These are phyloP conservation scores for Tetropium fuscum DNA, from an alignment of 2,888 invertebrate species.

Conservation along the genomic window DNA sequence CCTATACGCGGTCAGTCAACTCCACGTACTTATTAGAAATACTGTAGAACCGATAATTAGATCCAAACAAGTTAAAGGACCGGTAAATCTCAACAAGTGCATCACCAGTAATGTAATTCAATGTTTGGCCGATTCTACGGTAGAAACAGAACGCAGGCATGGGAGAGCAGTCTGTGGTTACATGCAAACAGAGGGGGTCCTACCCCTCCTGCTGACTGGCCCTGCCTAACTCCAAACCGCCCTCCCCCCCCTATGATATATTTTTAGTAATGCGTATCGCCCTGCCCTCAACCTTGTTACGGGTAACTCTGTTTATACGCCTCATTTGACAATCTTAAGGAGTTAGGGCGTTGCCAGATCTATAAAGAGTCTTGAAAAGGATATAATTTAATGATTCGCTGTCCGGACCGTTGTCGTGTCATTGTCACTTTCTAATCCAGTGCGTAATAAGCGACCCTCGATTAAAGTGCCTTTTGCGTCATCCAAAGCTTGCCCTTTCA, in stretches of 20 bases:
- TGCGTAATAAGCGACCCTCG: too few relatives aligned
- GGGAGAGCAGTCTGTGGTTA: conserved; percentile 50
- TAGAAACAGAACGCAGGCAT: conserved; percentile 31
- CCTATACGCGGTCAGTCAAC: too few relatives aligned
- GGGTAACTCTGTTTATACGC: conserved; percentile 36
- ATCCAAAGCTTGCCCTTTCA: too few relatives aligned
- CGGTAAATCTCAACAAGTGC: conserved; percentile 48
- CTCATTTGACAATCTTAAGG: conserved; percentile 18
- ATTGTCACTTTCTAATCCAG: too few relatives aligned
- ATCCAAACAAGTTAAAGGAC: too few relatives aligned
- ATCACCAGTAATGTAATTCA: conserved; percentile 47
- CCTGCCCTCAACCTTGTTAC: conserved; percentile 43
- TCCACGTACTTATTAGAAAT: too few relatives aligned
- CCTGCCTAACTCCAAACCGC: conserved; percentile 21
- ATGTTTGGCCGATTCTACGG: conserved; percentile 31
- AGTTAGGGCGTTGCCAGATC: conserved; percentile 7
- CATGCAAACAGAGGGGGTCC: conserved; percentile 57
- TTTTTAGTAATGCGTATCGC: conserved; percentile 51
- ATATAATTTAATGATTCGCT: neutral
- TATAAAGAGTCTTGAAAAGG: neutral
- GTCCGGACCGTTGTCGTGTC: neutral
- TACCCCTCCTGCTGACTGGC: conserved; percentile 40
- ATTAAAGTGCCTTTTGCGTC: too few relatives aligned
- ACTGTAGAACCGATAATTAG: too few relatives aligned
- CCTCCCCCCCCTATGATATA: conserved; percentile 39